A percentile compares a stretch with the other conserved stretches of the same genome.
Conservation (phyloP, 2,113 vertebrate species). For the Bagarius yarrelli region DNA sequence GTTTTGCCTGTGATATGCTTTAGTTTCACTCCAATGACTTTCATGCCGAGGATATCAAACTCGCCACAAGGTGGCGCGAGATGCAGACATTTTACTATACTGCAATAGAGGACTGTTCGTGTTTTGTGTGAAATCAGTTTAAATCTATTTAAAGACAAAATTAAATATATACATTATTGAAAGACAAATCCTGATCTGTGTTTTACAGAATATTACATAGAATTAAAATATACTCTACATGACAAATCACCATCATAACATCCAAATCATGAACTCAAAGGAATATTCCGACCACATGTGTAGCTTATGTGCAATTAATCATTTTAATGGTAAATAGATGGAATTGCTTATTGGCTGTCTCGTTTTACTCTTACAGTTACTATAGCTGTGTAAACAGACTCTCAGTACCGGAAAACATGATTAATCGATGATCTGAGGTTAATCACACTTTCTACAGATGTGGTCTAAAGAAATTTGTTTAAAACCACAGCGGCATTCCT, state of each 20-base stretch:
- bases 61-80: conserved; percentile 45
- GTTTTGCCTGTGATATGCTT: neutral
- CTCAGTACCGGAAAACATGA: neutral
- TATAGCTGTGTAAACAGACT: neutral
- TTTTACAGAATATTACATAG: neutral
- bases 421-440: neutral
- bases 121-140: neutral
- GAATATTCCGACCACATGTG: conserved; percentile 10
- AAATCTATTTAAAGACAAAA: neutral
- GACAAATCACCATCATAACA: too few relatives aligned
- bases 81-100: neutral
- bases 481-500: conserved; percentile 6
- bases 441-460: conserved; percentile 6
- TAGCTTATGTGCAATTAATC: neutral
- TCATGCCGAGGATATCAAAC: conserved; percentile 1
- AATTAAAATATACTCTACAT: neutral
- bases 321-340: too few relatives aligned
- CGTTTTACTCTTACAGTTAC: neutral
- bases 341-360: neutral
- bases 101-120: neutral
- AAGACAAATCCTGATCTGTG: neutral
- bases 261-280: neutral
- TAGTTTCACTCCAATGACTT: conserved; percentile 7
- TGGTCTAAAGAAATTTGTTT: neutral
- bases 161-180: too few relatives aligned